These are phyloP conservation scores for Latrodectus hesperus DNA, from an alignment of 2,888 invertebrate genomes.

Conservation along the genomic window DNA sequence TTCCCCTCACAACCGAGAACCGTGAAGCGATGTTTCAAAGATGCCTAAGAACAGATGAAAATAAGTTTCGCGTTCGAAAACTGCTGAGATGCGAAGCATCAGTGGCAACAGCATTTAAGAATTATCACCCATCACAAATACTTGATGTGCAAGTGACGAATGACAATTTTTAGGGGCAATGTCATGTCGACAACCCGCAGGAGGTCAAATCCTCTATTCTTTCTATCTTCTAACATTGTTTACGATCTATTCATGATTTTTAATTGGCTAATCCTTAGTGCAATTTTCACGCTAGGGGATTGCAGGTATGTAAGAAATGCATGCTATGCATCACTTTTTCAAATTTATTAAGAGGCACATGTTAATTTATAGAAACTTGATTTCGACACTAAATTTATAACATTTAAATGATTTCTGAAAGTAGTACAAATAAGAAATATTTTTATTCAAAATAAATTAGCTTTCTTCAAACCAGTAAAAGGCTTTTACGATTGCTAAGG, in stretches of 20 bases:
- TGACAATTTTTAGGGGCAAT: constrained; percentile 50
- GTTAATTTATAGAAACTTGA: too few relatives aligned
- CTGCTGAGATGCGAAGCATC: neutral
- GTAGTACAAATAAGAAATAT: too few relatives aligned
- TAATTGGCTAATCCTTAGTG: constrained; percentile 50
- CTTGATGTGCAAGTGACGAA: constrained; percentile 56
- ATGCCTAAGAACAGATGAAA: constrained; percentile 49
- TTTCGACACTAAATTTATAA: too few relatives aligned
- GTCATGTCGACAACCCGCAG: constrained; percentile 59
- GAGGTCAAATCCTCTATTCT: constrained; percentile 51
- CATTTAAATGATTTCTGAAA: too few relatives aligned
- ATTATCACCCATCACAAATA: constrained; percentile 21
- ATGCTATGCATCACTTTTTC: neutral
- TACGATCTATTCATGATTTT: constrained; percentile 53
- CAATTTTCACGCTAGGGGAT: constrained; percentile 39
- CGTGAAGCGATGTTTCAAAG: constrained; percentile 18
- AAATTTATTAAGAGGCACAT: too few relatives aligned
- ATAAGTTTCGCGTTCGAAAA: constrained; percentile 18
- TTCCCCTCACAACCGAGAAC: neutral
- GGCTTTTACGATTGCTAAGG: too few relatives aligned
- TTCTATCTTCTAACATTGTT: constrained; percentile 41
- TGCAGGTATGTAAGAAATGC: constrained; percentile 31
- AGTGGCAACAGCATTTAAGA: constrained; percentile 31
- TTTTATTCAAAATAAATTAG: too few relatives aligned
- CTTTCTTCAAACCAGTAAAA: too few relatives aligned